Conservation (phyloP, 2,113 vertebrate species). For the Symphodus melops region DNA sequence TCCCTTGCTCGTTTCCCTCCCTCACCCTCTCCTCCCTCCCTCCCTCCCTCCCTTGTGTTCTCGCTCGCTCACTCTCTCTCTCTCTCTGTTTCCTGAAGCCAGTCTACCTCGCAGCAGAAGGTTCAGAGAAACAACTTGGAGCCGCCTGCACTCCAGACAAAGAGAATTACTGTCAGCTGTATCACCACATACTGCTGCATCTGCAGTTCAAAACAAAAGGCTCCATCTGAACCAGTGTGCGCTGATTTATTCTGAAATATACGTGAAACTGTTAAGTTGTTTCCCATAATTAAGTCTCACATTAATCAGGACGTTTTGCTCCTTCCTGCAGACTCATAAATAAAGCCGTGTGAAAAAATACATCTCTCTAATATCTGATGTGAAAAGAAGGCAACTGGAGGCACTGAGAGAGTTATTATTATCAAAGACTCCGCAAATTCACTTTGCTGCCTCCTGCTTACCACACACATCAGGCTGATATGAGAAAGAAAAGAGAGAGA, state of each 20-base stretch:
- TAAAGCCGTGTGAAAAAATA: neutral
- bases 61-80: slow-evolving; percentile 39
- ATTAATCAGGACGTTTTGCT: neutral
- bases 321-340: neutral
- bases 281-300: neutral
- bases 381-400: neutral
- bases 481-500: slow-evolving; percentile 4
- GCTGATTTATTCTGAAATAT: neutral
- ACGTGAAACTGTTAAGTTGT: neutral
- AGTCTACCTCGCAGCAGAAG: slow-evolving; percentile 65
- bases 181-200: slow-evolving; percentile 38
- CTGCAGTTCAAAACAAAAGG: slow-evolving; percentile 14
- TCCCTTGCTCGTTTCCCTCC: slow-evolving; percentile 57
- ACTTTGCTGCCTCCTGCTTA: slow-evolving; percentile 20
- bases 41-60: slow-evolving; percentile 42
- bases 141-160: slow-evolving; percentile 67
- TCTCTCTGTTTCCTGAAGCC: slow-evolving; percentile 54
- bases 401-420: slow-evolving; percentile 2
- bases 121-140: slow-evolving; percentile 66
- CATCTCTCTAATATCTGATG: neutral
- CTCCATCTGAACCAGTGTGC: slow-evolving; percentile 8
- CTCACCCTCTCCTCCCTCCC: slow-evolving; percentile 30
- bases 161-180: slow-evolving; percentile 60
- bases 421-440: slow-evolving; percentile 6
- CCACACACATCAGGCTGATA: slow-evolving; percentile 21